Conservation (phyloP, 2,888 invertebrate genomes). For the Amiota mariae region DNA sequence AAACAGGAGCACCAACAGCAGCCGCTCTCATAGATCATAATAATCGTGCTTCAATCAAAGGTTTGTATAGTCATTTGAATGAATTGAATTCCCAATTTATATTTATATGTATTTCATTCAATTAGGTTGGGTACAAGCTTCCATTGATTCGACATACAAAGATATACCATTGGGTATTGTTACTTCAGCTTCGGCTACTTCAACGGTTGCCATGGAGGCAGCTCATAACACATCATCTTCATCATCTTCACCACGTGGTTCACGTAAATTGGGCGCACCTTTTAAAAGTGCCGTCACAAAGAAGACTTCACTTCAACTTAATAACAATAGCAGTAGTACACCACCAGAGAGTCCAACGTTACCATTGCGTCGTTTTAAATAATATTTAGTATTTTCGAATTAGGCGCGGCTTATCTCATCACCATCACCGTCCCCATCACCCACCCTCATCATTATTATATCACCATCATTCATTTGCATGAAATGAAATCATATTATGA, state of each 20-base stretch:
- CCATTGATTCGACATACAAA: conserved; percentile 65
- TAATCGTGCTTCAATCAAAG: conserved; percentile 71
- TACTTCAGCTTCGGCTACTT: conserved; percentile 66
- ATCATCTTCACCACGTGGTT: conserved; percentile 70
- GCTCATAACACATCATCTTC: conserved; percentile 50
- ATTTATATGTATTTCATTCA: conserved; percentile 21
- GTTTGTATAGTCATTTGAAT: conserved; percentile 43
- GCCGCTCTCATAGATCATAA: conserved; percentile 77
- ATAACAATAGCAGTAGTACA: conserved; percentile 49
- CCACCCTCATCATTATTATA: no score
- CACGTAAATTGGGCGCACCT: conserved; percentile 67
- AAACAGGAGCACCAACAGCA: conserved; percentile 75
- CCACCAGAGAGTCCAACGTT: conserved; percentile 71
- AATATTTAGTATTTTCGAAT: conserved; percentile 51
- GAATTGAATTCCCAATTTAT: not conserved
- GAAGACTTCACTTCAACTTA: conserved; percentile 63
- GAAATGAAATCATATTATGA: conserved; percentile 45
- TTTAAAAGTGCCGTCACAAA: conserved; percentile 69
- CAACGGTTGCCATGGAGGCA: conserved; percentile 69
- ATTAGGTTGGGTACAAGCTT: conserved; percentile 72
- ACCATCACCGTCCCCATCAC: no score
- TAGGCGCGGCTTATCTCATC: conserved; percentile 11
- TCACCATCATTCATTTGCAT: conserved; percentile 51
- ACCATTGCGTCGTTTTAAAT: conserved; percentile 72
- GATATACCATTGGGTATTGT: conserved; percentile 61